Evolutionary conservation across 2,888 invertebrate genomes (phyloP).

Genomic region (Drosophila monieri): DNA sequence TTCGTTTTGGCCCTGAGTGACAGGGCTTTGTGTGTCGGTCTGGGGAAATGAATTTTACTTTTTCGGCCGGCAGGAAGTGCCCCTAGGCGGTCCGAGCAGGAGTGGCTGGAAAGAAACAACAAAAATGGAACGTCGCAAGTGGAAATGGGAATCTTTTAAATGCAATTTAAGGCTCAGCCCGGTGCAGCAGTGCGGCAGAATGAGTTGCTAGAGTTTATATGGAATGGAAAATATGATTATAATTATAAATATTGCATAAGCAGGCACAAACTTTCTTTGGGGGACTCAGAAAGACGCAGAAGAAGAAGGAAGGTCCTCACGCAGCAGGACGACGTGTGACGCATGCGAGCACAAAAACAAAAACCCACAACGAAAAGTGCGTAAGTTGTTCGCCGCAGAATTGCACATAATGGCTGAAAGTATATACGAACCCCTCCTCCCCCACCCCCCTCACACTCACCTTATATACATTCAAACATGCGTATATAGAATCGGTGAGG

Average conservation of each 20-base stretch:
- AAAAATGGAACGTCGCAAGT: constrained; percentile 7
- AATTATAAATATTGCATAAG: constrained; percentile 61
- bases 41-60: constrained; percentile 75
- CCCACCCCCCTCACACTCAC: no score
- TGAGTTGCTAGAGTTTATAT: constrained; percentile 46
- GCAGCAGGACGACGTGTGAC: constrained; percentile 42
- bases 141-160: constrained; percentile 39
- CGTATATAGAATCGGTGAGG: constrained; percentile 14
- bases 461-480: constrained; percentile 3
- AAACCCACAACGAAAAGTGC: constrained; percentile 65
- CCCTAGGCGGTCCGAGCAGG: constrained; percentile 36
- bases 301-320: constrained; percentile 23
- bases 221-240: constrained; percentile 49
- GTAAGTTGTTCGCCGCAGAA: constrained; percentile 56
- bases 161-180: constrained; percentile 43
- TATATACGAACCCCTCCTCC: constrained; percentile 9
- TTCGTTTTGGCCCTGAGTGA: constrained; percentile 46
- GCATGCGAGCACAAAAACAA: constrained; percentile 61
- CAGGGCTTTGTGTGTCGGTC: constrained; percentile 73
- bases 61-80: constrained; percentile 72
- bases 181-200: constrained; percentile 45
- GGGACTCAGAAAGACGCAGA: background rate
- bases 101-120: constrained; percentile 9
- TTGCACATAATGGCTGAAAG: constrained; percentile 52
- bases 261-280: constrained; percentile 34